Percentiles rank a stretch among this genome's conserved stretches.
These are phyloP conservation scores for Uloborus plumipes DNA, from an alignment of 2,888 invertebrate species.

Conservation along the genomic window DNA sequence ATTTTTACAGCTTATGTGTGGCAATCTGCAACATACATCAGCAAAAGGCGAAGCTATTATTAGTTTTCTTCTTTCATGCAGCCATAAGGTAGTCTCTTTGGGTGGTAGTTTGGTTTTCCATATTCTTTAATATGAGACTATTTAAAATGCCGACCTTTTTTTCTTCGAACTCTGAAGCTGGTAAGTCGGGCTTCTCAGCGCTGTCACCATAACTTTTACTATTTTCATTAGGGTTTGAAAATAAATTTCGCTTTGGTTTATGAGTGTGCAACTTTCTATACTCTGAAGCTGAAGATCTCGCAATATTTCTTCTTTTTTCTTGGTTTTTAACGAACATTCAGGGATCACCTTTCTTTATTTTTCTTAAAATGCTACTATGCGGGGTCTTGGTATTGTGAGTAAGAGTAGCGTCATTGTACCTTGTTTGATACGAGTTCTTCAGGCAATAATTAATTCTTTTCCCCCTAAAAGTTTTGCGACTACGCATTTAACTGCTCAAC, in stretches of 20 bases:
- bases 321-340: neutral
- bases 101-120: neutral
- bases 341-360: neutral
- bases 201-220: neutral
- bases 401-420: conserved; percentile 12
- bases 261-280: neutral
- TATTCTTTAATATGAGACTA: neutral
- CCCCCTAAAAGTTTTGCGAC: conserved; percentile 10
- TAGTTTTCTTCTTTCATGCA: neutral
- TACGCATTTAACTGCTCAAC: conserved; percentile 20
- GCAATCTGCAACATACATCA: neutral
- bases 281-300: neutral
- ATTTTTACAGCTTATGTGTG: neutral
- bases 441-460: conserved; percentile 14
- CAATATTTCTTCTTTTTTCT: neutral
- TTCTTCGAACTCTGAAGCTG: neutral
- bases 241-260: neutral
- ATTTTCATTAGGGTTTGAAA: neutral
- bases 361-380: neutral
- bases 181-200: neutral
- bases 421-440: neutral
- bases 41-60: neutral
- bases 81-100: neutral
- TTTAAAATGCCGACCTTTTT: neutral
- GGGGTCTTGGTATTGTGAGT: neutral